Evolutionary conservation across 2,113 vertebrate species (phyloP), one percentile per base, ranked within the genome.

Genomic region (Lophius piscatorius): DNA sequence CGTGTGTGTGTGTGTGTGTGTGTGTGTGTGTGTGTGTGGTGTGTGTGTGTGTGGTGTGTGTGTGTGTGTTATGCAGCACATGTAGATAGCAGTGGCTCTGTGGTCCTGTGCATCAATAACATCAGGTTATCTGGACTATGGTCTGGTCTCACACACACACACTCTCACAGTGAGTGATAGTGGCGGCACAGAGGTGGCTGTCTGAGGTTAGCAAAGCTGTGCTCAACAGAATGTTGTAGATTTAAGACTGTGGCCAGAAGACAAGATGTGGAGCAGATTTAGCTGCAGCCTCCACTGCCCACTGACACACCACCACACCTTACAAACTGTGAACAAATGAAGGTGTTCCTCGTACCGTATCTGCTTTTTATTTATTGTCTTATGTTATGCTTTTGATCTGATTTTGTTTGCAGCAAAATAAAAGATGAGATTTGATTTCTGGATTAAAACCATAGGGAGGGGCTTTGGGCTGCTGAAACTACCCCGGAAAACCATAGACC

Each of bases 51-150:
- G 10, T 44, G 21, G n/a, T n/a, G n/a, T n/a, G 38, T 46, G 41
- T 24, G 10, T 44, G 21, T 44, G 11, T 22, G 12, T 23, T 24
- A 13, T 44, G 21, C 41, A 44, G 41, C 13, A 24, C 41, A 44
- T 44, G 41, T 76, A 85, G 82, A 88, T 84, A 85, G 84, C 73
- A 59, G 80, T 68, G 70, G 71, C 71, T 78, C 67, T 85, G 78
- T 82, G 82, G 82, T 85, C 84, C 41, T 42, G 60, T 21, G 41
- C 41, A 44, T 44, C 41, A 44, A 88, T 87, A 88, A 88, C 84
- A 83, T 85, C 82, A 75, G 82, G 74, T 82, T 87, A 88, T 85
- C 86, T 76, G 56, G 50, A 80, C 49, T 61, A 65, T 83, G 78
- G 78, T 87, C 82, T 81, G 81, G 71, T 72, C 74, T 29, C 56